Conservation (phyloP, 2,888 invertebrate genomes). For the Nomada ruficornis region DNA sequence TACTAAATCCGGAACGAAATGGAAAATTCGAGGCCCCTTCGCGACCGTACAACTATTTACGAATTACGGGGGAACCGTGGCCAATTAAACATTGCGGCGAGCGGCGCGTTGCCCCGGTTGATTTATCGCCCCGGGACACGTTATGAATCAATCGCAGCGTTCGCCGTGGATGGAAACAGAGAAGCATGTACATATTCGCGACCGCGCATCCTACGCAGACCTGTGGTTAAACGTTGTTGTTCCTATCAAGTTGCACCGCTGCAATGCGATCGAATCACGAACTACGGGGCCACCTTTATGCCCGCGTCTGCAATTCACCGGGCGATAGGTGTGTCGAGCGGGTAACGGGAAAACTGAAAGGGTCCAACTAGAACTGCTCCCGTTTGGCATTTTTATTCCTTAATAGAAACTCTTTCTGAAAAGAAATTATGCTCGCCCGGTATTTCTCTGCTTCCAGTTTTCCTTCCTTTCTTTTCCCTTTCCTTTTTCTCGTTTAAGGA, state of each 20-base stretch:
- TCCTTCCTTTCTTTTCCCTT: no score
- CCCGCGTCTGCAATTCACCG: constrained; percentile 10
- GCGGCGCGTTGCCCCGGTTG: constrained; percentile 13
- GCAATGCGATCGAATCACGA: constrained; percentile 38
- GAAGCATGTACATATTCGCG: not conserved
- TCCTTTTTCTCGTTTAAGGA: no score
- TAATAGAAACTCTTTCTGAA: no score
- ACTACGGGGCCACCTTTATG: constrained; percentile 1
- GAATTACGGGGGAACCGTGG: constrained; percentile 12
- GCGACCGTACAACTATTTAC: constrained; percentile 23
- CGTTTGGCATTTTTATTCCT: not conserved
- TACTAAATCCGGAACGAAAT: not conserved
- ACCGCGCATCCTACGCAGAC: not conserved
- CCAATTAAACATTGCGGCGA: constrained; percentile 38
- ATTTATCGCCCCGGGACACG: constrained; percentile 37
- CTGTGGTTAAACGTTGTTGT: constrained; percentile 31
- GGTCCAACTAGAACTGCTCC: not conserved
- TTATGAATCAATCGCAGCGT: constrained; percentile 50
- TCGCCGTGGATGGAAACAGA: not conserved
- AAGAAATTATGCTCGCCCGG: not conserved
- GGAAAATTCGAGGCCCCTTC: not conserved
- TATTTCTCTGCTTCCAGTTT: not conserved
- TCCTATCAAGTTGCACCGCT: constrained; percentile 37
- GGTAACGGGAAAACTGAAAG: constrained; percentile 11
- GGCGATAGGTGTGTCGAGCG: not conserved